phyloP scores from a whole-genome alignment of 2,888 invertebrate species.

The Beris morrisii region DNA sequence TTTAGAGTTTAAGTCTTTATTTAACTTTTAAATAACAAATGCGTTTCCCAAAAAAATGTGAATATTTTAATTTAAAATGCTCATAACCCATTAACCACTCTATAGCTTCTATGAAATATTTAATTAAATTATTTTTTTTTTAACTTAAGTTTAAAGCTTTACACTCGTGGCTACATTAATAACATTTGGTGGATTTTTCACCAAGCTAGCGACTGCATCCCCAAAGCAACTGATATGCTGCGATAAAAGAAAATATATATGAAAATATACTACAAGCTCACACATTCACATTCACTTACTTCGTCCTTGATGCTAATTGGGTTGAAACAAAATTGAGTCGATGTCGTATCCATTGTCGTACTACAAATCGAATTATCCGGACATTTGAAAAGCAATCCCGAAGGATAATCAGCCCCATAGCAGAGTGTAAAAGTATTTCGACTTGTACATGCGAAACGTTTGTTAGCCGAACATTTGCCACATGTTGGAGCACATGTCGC shows the following conservation, averaged over 20 bases:
- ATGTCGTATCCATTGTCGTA: slow-evolving; percentile 8
- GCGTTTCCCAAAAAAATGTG: no score
- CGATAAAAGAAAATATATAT: not conserved
- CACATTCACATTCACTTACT: not conserved
- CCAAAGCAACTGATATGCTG: slow-evolving; percentile 16
- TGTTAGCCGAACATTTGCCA: slow-evolving; percentile 7
- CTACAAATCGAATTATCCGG: slow-evolving; percentile 19
- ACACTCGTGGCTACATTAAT: no score
- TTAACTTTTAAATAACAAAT: no score
- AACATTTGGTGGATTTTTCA: no score
- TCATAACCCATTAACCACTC: no score
- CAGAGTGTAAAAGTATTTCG: slow-evolving; percentile 17
- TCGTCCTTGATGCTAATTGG: slow-evolving; percentile 3
- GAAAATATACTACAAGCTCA: not conserved
- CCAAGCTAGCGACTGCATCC: no score
- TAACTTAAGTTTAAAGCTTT: no score
- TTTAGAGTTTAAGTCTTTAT: no score
- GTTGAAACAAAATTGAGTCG: slow-evolving; percentile 16
- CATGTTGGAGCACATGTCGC: slow-evolving; percentile 4
- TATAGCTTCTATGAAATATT: no score
- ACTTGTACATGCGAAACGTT: slow-evolving; percentile 18
- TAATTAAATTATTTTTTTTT: no score
- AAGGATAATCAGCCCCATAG: not conserved
- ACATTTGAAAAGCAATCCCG: not conserved
- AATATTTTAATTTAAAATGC: no score